Evolutionary conservation across 2,888 invertebrate species (phyloP), one percentile per base, ranked within the genome.

Genomic region (Allygus modestus): DNA sequence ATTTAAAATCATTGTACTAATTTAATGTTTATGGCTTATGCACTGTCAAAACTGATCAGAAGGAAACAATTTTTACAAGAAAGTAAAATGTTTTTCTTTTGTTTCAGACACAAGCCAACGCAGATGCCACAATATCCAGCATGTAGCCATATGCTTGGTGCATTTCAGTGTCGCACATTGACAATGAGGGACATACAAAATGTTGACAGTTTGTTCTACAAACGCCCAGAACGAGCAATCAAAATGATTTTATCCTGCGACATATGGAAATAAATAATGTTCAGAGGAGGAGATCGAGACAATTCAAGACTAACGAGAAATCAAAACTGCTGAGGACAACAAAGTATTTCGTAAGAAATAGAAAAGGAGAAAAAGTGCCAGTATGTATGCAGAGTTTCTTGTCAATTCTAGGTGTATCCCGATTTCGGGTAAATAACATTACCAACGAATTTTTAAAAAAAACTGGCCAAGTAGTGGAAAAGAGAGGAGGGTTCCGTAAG

Each of bases 401-500:
- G 41, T 41, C 43, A 46, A 82, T 82, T 71, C 46, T 82, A 17
- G 23, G 28, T 28, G 71, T 82, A 12, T 82, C 82, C 31, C 71
- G 82, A 37, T 82, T 82, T 41, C 69, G 82, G 5, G 46, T 82
- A 7, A 79, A 82, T 71, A 82, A 71, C 31, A 37, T 82, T n/a
- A 82, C 81, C n/a, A 71, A 69, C 2, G 46, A 41, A 4, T 69
- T n/a, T n/a, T n/a, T 43, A 11, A 37, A 82, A 71, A 46, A 33
- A 82, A 43, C 20, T 71, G 82, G 71, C 7, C 41, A 71, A 28
- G 69, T 69, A 11, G 51, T 46, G 46, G 46, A 83, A 23, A 81
- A 81, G 23, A 28, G 81, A 33, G 81, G 81, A 81, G 81, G 81
- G 9, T 54, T 61, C 28, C 20, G 33, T 20, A 58, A 33, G 51